Evolutionary conservation across 2,113 vertebrate genomes (phyloP), one percentile per base, ranked within the genome.

Genomic region (Phylloscopus whistleri): DNA sequence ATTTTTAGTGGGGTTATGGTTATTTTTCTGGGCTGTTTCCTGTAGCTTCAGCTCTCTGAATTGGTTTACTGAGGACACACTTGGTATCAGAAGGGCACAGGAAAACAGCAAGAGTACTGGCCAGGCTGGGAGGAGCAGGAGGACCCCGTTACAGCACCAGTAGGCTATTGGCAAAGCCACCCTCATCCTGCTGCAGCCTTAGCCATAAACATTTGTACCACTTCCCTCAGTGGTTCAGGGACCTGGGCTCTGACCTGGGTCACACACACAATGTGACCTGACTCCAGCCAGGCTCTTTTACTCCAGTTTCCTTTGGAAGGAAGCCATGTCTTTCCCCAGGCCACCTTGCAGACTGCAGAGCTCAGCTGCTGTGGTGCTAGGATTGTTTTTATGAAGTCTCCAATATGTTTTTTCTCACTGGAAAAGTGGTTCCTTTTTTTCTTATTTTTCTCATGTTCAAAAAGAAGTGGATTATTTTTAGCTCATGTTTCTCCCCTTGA

Each of bases 291-390:
- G 66, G 11, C 31, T 48, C 26, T 52, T 41, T 44, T 60, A 9
- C 16, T 39, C n/a, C 55, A 30, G 52, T 90, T 93, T 77, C 89
- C 68, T 70, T 92, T 96, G 96, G 94, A 95, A 87, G 33, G 39
- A 81, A 35, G 64, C 91, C 93, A 95, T 93, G 41, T 6, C 48
- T 53, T 86, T 74, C 48, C 76, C 35, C 48, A 59, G 48, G 64
- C 64, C 69, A 59, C 86, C 73, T 95, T 5, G 0, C 76, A 93
- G 84, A 89, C 86, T 97, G 95, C 96, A 84, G 35, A 97, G 83
- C 80, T 97, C 95, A 97, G 96, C 96, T 93, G 43, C 64, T 93
- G 89, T 68, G 95, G 94, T 51, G 43, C 33, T 69, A 15, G 24
- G 48, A 39, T 80, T 90, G 76, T 49, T 89, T 89, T 86, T 81